Evolutionary conservation across 2,888 invertebrate genomes (phyloP).

Genomic region (Gnatocerus cornutus): DNA sequence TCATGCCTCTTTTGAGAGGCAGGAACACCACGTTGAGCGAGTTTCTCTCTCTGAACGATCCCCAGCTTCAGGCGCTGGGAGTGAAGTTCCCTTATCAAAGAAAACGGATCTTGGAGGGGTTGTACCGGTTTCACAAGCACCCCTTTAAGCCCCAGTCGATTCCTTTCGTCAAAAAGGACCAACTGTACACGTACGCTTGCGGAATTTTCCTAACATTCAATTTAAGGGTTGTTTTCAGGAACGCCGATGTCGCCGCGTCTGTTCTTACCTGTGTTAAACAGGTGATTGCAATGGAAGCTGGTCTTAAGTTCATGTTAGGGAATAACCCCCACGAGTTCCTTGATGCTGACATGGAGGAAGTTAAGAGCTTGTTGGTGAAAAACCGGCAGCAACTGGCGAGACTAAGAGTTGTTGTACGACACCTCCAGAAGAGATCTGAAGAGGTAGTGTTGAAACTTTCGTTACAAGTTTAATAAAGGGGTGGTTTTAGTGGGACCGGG

Average conservation of each 20-base stretch:
- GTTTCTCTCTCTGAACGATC: slow-evolving; percentile 75
- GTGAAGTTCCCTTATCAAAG: slow-evolving; percentile 77
- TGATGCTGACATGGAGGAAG: slow-evolving; percentile 48
- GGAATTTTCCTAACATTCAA: background rate
- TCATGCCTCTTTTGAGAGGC: slow-evolving; percentile 71
- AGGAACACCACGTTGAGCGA: slow-evolving; percentile 73
- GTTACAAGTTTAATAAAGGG: too few relatives aligned
- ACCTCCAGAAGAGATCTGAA: slow-evolving; percentile 51
- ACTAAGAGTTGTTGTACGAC: slow-evolving; percentile 42
- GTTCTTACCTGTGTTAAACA: slow-evolving; percentile 76
- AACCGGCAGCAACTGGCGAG: slow-evolving; percentile 45
- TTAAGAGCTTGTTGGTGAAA: slow-evolving; percentile 40
- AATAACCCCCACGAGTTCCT: slow-evolving; percentile 64
- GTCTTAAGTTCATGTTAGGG: slow-evolving; percentile 73
- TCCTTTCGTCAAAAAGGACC: slow-evolving; percentile 64
- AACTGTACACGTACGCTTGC: slow-evolving; percentile 68
- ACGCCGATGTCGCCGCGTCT: slow-evolving; percentile 73
- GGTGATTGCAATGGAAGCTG: slow-evolving; percentile 74
- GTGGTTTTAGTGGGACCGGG: slow-evolving; percentile 71
- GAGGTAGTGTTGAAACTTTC: slow-evolving; percentile 45
- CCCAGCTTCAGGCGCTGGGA: slow-evolving; percentile 75
- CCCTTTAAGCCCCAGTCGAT: slow-evolving; percentile 73
- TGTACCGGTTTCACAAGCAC: slow-evolving; percentile 76
- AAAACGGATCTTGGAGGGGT: slow-evolving; percentile 73
- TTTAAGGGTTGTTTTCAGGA: slow-evolving; percentile 69